phyloP scores from a whole-genome alignment of 2,113 vertebrate species.

The Chaetorhynchus papuensis region DNA sequence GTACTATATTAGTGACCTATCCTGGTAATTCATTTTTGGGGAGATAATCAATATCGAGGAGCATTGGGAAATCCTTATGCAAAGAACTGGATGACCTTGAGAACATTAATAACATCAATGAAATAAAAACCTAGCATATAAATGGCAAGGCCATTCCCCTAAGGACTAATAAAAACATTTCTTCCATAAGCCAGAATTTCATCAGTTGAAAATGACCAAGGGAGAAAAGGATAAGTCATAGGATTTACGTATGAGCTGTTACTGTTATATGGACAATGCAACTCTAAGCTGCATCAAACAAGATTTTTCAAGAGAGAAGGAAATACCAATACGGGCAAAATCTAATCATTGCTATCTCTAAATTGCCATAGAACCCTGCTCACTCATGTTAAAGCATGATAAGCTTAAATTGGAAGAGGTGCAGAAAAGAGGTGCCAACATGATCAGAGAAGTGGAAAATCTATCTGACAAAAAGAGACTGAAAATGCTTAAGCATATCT shows the following conservation, averaged over 20 bases:
- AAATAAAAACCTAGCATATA: background rate
- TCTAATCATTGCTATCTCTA: background rate
- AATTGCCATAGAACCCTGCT: background rate
- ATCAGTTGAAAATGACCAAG: background rate
- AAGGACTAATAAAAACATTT: constrained; percentile 19
- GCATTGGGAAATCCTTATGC: background rate
- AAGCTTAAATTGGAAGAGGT: constrained; percentile 32
- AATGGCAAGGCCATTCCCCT: background rate
- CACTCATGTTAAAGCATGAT: constrained; percentile 12
- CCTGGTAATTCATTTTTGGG: background rate
- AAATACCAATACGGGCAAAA: background rate
- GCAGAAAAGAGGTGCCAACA: constrained; percentile 5
- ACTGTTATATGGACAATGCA: background rate
- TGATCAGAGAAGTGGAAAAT: constrained; percentile 38
- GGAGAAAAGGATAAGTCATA: background rate
- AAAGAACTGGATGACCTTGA: background rate
- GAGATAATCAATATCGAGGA: background rate
- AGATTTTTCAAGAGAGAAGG: background rate
- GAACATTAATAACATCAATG: background rate
- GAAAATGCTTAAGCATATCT: background rate
- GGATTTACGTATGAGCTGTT: background rate
- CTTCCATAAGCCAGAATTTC: background rate
- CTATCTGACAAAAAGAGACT: constrained; percentile 10
- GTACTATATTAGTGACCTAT: background rate
- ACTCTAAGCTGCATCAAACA: background rate